Evolutionary conservation across 2,888 invertebrate genomes (phyloP).

Genomic region (Hemicrepidius hirtus): DNA sequence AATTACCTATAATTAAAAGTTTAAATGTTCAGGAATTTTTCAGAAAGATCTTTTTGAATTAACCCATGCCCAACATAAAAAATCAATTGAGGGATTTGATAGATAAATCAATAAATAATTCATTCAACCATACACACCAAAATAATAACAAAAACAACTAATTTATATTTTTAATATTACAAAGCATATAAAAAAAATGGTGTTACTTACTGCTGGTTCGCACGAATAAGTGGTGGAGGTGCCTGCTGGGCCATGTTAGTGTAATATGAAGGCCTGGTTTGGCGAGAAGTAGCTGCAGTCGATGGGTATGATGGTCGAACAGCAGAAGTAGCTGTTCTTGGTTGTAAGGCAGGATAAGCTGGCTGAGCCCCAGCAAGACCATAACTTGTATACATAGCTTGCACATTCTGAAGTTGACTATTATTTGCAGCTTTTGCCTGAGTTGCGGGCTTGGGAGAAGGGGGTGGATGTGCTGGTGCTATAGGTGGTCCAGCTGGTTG

Average conservation of each 20-base stretch:
- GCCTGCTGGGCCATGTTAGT: constrained; percentile 67
- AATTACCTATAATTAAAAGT: too few species aligned
- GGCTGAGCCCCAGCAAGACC: constrained; percentile 63
- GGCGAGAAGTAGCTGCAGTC: constrained; percentile 66
- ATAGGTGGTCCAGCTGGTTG: constrained; percentile 84
- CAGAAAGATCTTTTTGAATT: too few species aligned
- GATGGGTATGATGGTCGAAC: constrained; percentile 68
- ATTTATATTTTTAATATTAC: too few species aligned
- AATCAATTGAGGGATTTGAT: too few species aligned
- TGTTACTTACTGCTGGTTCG: constrained; percentile 57
- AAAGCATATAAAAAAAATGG: too few species aligned
- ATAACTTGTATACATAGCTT: constrained; percentile 62
- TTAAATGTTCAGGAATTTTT: too few species aligned
- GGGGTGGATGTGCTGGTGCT: constrained; percentile 71
- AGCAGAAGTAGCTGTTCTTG: constrained; percentile 64
- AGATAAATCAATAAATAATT: too few species aligned
- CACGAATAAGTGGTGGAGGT: constrained; percentile 75
- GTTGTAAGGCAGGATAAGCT: constrained; percentile 63
- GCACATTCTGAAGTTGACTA: constrained; percentile 64
- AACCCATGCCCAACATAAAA: too few species aligned
- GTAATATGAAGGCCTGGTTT: constrained; percentile 65
- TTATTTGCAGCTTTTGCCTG: constrained; percentile 67
- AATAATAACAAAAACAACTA: too few species aligned
- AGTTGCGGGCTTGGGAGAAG: constrained; percentile 69
- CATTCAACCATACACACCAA: too few species aligned